A percentile compares a stretch with the other conserved stretches of the same genome.
These are phyloP conservation scores for Lycocorax pyrrhopterus DNA, from an alignment of 2,113 vertebrate species.

Conservation along the genomic window DNA sequence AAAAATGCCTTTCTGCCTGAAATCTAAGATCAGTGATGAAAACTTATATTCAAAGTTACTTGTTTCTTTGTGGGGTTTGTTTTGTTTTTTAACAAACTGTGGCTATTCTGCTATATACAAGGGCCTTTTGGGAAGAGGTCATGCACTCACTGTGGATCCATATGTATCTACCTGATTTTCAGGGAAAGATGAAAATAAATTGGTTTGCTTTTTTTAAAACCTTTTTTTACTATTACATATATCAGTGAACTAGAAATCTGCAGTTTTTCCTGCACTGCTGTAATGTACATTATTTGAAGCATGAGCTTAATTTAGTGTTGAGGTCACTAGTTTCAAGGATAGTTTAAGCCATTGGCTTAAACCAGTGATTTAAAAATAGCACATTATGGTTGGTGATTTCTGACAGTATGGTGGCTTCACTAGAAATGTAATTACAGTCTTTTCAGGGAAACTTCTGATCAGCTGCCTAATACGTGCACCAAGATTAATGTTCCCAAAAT, in stretches of 20 bases:
- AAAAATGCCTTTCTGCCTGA: neutral
- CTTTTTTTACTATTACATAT: neutral
- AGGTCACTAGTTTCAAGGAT: neutral
- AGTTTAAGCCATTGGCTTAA: neutral
- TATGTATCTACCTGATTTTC: neutral
- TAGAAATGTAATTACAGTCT: neutral
- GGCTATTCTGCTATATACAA: neutral
- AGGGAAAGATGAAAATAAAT: neutral
- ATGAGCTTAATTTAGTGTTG: neutral
- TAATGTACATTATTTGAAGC: neutral
- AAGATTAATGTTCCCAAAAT: neutral
- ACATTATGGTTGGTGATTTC: neutral
- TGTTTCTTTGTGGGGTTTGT: neutral
- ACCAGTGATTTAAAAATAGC: neutral
- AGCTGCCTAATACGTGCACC: neutral
- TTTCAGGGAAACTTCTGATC: neutral
- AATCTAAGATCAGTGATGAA: neutral
- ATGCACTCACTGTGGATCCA: rapidly evolving
- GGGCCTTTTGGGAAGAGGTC: neutral
- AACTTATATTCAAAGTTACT: neutral
- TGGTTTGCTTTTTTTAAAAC: neutral
- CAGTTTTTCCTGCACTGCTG: neutral
- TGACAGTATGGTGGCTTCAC: neutral
- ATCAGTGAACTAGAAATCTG: neutral
- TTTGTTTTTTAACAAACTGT: neutral